Base-by-base conservation (phyloP, 2,888 invertebrate species). In the Macropis europaea region DNA sequence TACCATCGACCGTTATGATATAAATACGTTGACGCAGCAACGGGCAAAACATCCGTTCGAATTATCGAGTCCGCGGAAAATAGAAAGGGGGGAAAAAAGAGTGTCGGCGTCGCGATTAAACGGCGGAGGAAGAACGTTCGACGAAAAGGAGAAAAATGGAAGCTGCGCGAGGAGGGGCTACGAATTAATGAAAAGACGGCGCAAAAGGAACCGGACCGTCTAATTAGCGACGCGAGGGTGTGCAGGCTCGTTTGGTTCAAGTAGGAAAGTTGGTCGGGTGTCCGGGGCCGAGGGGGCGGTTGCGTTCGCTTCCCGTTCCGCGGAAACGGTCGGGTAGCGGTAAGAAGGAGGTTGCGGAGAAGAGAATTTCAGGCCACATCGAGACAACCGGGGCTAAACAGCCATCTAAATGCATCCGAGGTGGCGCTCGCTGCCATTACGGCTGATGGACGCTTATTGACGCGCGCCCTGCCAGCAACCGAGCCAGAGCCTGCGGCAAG, bases 341-440 rank as follows among this genome's bases (percentile, higher is more conserved):
- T 48, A 70, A 50, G 70, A 73, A 64, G 67, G 75, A 62, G 66
- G 69, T 59, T 62, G 60, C 62, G 69, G 57, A 69, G 76, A 60
- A 75, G 76, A 64, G 77, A 76, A 73, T 76, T 75, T 80, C 85
- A 84, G 83, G 86, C 83, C 86, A 87, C 84, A 84, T 85, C 87
- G 87, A 90, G 89, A 89, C 90, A 90, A 89, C 87, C 87, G 85
- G 84, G 87, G 88, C 89, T 90, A 90, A 90, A 90, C 89, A 90
- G 90, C 89, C 89, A 90, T 90, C 89, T 90, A 90, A 90, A 90
- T 90, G 90, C 90, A 90, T 89, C 90, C 89, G 89, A 90, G 89
- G 90, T 90, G 89, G 89, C 87, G 89, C 88, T 87, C 89, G 85
- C 90, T 90, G 88, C 90, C 88, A 90, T 90, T 90, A 90, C 87